Base-by-base conservation (phyloP, 2,888 invertebrate genomes). In the Nesidiocoris tenuis region DNA sequence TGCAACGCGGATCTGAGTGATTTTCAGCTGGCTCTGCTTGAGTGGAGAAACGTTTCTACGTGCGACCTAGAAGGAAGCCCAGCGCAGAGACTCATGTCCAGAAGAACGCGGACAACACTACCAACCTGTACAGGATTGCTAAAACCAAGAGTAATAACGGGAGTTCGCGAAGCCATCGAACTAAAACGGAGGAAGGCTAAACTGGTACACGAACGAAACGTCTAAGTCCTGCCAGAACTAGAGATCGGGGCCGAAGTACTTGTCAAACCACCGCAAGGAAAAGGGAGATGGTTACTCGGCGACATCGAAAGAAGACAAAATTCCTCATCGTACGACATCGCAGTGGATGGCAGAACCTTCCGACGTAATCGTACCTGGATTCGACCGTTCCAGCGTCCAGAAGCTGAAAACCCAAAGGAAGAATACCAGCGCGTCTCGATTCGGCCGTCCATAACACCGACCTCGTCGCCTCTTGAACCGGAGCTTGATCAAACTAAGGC, bases 31-130 rank as follows among this genome's bases (percentile, higher is more conserved):
- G 66, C 66, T 7, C 21, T 79, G 56, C 79, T 74, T 74, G 70
- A 80, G 59, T 80, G 75, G 76, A 72, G 81, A 63, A 81, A 80
- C 68, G 80, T 79, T 0, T 80, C 81, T n/a, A 78, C 77, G 19
- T 75, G 76, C 55, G 56, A 22, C 18, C 78, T 79, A 39, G 70
- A 75, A 56, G 76, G 61, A n/a, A 80, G 80, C 67, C 79, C 79
- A 25, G 76, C 66, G 9, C 78, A 79, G 74, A 68, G 77, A 72
- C 54, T 80, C 55, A 76, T 79, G 63, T 77, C 77, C 24, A 75
- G 80, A n/a, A n/a, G n/a, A n/a, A 77, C 76, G 22, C 61, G 78
- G 23, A 74, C 24, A 5, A 18, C 39, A 19, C 12, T 77, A 5
- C 78, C 77, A 39, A 18, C 22, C 12, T 1, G 17, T 5, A 61